Conservation (phyloP, 2,797 vertebrate species). For the Aulostomus chinensis region DNA sequence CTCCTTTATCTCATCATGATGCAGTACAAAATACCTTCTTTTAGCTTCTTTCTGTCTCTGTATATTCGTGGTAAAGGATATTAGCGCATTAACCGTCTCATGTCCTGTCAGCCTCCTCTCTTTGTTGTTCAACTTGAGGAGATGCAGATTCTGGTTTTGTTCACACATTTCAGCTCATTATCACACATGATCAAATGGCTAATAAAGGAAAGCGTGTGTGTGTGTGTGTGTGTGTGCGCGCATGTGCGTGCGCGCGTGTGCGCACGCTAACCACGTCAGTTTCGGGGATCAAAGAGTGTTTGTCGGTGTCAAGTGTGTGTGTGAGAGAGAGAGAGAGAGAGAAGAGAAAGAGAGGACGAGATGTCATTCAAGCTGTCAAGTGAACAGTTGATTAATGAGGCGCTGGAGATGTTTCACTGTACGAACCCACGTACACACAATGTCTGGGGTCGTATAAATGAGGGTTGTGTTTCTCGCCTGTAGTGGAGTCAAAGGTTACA, state of each 20-base stretch:
- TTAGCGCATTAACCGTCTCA: slow-evolving; percentile 7
- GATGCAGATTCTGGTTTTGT: slow-evolving; percentile 20
- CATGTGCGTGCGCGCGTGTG: slow-evolving; percentile 2
- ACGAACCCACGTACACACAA: slow-evolving; percentile 34
- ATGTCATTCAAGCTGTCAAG: slow-evolving; percentile 80
- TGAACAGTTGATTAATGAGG: slow-evolving; percentile 80
- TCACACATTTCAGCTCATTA: slow-evolving; percentile 28
- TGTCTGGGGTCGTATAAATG: slow-evolving; percentile 44
- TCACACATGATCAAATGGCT: slow-evolving; percentile 4
- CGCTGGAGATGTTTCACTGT: slow-evolving; percentile 71
- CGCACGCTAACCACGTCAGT: slow-evolving; percentile 19
- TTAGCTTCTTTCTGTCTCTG: slow-evolving; percentile 6
- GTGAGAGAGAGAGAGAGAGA: slow-evolving; percentile 1
- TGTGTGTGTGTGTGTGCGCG: slow-evolving; percentile 6
- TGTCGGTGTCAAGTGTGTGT: slow-evolving; percentile 62
- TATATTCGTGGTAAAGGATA: slow-evolving; percentile 5
- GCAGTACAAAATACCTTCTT: background rate
- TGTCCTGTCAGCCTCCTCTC: slow-evolving; percentile 17
- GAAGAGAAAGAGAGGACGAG: slow-evolving; percentile 43
- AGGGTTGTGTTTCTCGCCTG: slow-evolving; percentile 41
- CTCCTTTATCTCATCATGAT: slow-evolving; percentile 26
- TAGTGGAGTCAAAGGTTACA: slow-evolving; percentile 60
- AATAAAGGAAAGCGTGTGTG: slow-evolving; percentile 22
- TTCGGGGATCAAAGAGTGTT: slow-evolving; percentile 67
- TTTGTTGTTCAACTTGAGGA: slow-evolving; percentile 22